phyloP scores from a whole-genome alignment of 2,888 invertebrate species.

The Eilema griseolum region DNA sequence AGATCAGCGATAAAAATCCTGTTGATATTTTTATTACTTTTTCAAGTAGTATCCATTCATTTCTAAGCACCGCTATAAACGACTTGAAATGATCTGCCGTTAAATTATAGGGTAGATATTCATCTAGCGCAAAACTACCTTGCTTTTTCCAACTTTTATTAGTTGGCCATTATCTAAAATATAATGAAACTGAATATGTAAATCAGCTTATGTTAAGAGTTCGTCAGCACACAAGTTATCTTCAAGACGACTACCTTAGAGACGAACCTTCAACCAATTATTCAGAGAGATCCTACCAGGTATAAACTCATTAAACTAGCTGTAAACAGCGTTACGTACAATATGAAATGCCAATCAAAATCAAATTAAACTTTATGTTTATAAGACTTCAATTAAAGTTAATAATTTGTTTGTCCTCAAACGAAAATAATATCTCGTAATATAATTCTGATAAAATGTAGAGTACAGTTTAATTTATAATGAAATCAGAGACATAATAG shows the following conservation, averaged over 20 bases:
- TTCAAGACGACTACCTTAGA: not conserved
- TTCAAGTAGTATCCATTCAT: not conserved
- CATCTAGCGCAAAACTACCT: not conserved
- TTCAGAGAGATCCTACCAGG: not conserved
- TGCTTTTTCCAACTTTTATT: not conserved
- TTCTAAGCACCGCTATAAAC: not conserved
- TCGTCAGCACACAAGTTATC: not conserved
- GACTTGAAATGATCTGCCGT: not conserved
- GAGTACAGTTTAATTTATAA: not conserved
- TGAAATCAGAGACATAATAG: not conserved
- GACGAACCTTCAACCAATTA: not conserved
- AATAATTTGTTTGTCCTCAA: not conserved
- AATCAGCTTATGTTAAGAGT: not conserved
- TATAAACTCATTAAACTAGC: not conserved
- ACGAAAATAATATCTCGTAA: not conserved
- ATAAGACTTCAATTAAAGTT: not conserved
- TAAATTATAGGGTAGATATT: not conserved
- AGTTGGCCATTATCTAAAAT: not conserved
- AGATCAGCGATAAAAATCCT: not conserved
- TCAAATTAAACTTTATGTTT: not conserved
- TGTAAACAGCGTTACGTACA: not conserved
- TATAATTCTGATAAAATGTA: not conserved
- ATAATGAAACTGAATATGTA: not conserved
- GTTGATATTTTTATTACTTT: conserved; percentile 4
- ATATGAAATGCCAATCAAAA: not conserved